Evolutionary conservation across 2,888 invertebrate species (phyloP), one percentile per base, ranked within the genome.

Genomic region (Yponomeuta plumbellus): DNA sequence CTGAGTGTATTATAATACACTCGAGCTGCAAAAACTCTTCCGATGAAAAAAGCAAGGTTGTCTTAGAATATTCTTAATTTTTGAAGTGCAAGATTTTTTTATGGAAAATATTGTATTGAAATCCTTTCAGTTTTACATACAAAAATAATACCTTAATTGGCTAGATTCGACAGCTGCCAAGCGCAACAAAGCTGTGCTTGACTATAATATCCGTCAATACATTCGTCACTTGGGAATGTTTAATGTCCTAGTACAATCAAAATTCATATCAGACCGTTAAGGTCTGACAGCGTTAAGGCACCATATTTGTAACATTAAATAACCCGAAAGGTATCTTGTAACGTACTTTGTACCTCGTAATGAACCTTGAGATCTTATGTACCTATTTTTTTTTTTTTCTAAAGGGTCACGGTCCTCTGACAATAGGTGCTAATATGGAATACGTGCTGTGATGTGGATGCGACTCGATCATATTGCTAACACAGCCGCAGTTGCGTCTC

Each of bases 361-460:
- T 52, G 44, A 17, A 52, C 44, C 17, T 52, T 17, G 44, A 52
- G 44, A 52, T 17, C 44, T 13, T 8, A 2, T 17, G 17, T 52
- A 52, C n/a, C n/a, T n/a, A n/a, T n/a, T n/a, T 52, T 13, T 52
- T 52, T 52, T 52, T 44, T 44, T 52, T 52, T 52, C 44, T 52
- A 52, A 52, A 52, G 17, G 44, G 44, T 52, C 44, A 26, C 5
- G 11, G n/a, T 17, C 11, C 26, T 20, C 22, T 67, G 68, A 83
- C 78, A 82, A 83, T 80, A 75, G 76, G 74, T 73, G 79, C 71
- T 80, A 77, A 78, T 81, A 72, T 71, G 67, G 68, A 68, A 68
- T 13, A 56, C 52, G 20, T n/a, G 23, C 8, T 23, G 22, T n/a
- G n/a, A n/a, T n/a, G n/a, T n/a, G n/a, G n/a, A n/a, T n/a, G n/a